Evolutionary conservation across 2,797 vertebrate species (phyloP).

Genomic region (Orientallactaga sibirica): DNA sequence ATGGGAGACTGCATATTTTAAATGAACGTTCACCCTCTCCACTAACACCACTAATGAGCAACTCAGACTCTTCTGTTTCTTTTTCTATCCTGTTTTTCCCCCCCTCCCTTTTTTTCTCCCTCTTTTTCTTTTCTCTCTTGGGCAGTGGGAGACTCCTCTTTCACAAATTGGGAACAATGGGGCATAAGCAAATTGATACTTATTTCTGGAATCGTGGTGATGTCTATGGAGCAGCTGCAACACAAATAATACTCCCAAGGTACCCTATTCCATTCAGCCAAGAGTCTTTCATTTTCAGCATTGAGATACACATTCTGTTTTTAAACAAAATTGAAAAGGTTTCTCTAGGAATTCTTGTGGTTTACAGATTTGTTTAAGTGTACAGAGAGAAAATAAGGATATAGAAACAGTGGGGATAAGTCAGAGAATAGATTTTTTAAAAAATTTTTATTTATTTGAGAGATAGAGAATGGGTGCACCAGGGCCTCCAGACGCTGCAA

Average conservation of each 20-base stretch:
- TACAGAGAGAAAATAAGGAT: conserved; percentile 41
- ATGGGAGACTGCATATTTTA: conserved; percentile 77
- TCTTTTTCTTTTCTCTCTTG: conserved; percentile 73
- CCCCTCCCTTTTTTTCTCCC: conserved; percentile 60
- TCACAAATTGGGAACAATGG: conserved; percentile 86
- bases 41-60: conserved; percentile 82
- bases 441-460: neutral
- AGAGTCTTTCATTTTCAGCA: conserved; percentile 77
- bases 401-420: conserved; percentile 11
- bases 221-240: conserved; percentile 85
- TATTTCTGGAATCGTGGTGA: conserved; percentile 86
- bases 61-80: conserved; percentile 85
- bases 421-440: conserved; percentile 39
- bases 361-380: conserved; percentile 21
- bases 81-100: conserved; percentile 82
- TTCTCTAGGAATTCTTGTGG: conserved; percentile 63
- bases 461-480: too few species aligned
- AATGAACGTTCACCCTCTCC: conserved; percentile 79
- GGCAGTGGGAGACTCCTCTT: conserved; percentile 87
- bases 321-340: conserved; percentile 63
- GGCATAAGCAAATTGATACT: conserved; percentile 86
- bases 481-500: too few species aligned
- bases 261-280: conserved; percentile 80
- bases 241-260: conserved; percentile 85
- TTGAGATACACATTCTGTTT: conserved; percentile 75